Base-by-base conservation (phyloP, 2,888 invertebrate genomes). In the Escarpia spicata region DNA sequence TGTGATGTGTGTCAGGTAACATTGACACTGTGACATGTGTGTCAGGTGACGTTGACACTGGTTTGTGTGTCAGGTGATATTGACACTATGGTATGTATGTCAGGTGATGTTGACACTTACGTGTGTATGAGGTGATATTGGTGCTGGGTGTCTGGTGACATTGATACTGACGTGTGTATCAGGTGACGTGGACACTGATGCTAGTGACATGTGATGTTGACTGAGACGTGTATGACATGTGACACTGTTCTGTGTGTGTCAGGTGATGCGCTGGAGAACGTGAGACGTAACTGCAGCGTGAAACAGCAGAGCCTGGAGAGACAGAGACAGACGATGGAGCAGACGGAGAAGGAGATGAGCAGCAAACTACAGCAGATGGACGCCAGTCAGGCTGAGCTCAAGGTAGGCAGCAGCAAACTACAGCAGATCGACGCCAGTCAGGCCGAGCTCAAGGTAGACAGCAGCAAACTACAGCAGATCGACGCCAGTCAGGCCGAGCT, bases 391-490 rank as follows among this genome's bases (percentile, higher is more conserved):
- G 96, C 97, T 3, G 98, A 98, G 95, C 97, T 98, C 93, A 97
- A 97, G 90, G 98, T 98, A 96, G 93, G 95, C 94, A 89, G 15
- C 37, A 43, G 3, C 52, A 98, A 98, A 97, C 97, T 98, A 95
- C 37, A 97, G 3, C 98, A 99, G 95, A 97, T 98, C 93, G 98
- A 98, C 95, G 98, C 98, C 92, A 98, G 98, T 96, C 98, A 98
- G 95, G 96, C 97, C 3, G 98, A 98, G 95, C 97, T 98, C 93
- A 97, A 97, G 90, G 26, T n/a, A 8, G 43, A 44, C 92, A 92
- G 43, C 90, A 90, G 43, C 44, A 43, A 43, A 43, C 10, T 43
- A 75, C 37, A 89, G 43, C 90, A 90, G 9, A 43, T 37, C 0
- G 19, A 9, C 9, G 43, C 90, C 9, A 90, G 90, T 43, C 43